Evolutionary conservation across 2,113 vertebrate genomes (phyloP).

Genomic region (Rhabdomys dilectus): DNA sequence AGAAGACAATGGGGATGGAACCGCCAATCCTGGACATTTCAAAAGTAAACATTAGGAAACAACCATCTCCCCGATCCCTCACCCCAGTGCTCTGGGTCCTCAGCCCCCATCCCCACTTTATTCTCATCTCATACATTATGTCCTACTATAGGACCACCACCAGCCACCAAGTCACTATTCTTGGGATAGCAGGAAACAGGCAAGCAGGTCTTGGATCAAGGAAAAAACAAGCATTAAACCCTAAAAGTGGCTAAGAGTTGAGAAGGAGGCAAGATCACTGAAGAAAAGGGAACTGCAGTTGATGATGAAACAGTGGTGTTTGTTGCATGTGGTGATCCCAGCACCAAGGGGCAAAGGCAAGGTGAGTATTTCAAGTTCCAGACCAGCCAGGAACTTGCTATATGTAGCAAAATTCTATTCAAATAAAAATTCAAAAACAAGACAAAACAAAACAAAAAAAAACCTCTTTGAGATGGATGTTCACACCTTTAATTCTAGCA

Average conservation of each 20-base stretch:
- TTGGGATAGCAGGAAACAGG: neutral
- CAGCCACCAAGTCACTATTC: neutral
- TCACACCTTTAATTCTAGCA: neutral
- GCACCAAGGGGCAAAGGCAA: neutral
- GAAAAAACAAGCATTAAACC: neutral
- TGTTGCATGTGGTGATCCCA: no score
- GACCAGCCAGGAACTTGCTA: neutral
- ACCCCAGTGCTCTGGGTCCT: neutral
- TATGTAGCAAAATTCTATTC: neutral
- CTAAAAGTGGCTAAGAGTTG: neutral
- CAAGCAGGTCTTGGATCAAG: neutral
- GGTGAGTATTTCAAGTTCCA: neutral
- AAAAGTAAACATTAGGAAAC: neutral
- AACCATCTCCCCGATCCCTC: neutral
- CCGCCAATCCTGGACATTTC: conserved; percentile 92
- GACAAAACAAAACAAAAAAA: neutral
- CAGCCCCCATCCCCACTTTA: neutral
- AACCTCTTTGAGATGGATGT: neutral
- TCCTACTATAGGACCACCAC: neutral
- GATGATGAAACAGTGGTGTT: neutral
- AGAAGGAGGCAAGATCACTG: neutral
- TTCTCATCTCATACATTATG: neutral
- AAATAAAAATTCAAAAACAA: neutral
- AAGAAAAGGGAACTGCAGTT: neutral
- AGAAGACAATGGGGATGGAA: conserved; percentile 98